A percentile compares a stretch with the other conserved stretches of the same genome.
These are phyloP conservation scores for Pollenia labialis DNA, from an alignment of 2,888 invertebrate genomes.

Conservation along the genomic window DNA sequence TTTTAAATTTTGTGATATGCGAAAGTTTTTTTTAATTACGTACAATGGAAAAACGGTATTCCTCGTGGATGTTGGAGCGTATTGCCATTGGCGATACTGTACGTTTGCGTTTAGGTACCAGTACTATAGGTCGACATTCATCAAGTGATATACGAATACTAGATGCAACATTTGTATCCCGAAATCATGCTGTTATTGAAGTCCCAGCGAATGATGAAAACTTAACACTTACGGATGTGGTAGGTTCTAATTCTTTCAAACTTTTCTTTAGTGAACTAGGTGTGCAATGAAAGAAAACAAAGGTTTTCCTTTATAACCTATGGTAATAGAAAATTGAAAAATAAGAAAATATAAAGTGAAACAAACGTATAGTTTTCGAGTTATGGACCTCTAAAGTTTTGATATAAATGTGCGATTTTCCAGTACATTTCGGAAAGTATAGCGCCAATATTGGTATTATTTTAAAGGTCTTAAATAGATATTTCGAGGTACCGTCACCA, in stretches of 20 bases:
- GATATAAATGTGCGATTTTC: too few species aligned
- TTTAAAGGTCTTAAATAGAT: too few species aligned
- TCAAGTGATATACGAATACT: constrained; percentile 72
- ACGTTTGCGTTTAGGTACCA: constrained; percentile 76
- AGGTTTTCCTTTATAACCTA: too few species aligned
- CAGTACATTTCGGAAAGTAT: too few species aligned
- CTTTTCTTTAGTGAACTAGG: not conserved
- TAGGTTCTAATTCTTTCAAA: constrained; percentile 71
- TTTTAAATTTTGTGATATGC: not conserved
- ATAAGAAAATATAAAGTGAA: too few species aligned
- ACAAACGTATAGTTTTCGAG: too few species aligned
- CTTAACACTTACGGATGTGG: constrained; percentile 77
- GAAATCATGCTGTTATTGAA: constrained; percentile 78
- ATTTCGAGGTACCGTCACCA: too few species aligned
- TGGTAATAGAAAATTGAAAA: too few species aligned
- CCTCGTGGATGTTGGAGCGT: constrained; percentile 76
- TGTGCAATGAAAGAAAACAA: too few species aligned
- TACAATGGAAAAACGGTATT: constrained; percentile 57
- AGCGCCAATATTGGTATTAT: too few species aligned
- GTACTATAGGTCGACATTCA: constrained; percentile 78
- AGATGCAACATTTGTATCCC: constrained; percentile 77
- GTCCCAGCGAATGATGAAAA: constrained; percentile 71
- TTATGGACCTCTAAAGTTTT: too few species aligned
- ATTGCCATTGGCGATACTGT: constrained; percentile 72
- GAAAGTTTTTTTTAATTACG: not conserved